Conservation (phyloP, 2,888 invertebrate genomes). For the Macaria notata region DNA sequence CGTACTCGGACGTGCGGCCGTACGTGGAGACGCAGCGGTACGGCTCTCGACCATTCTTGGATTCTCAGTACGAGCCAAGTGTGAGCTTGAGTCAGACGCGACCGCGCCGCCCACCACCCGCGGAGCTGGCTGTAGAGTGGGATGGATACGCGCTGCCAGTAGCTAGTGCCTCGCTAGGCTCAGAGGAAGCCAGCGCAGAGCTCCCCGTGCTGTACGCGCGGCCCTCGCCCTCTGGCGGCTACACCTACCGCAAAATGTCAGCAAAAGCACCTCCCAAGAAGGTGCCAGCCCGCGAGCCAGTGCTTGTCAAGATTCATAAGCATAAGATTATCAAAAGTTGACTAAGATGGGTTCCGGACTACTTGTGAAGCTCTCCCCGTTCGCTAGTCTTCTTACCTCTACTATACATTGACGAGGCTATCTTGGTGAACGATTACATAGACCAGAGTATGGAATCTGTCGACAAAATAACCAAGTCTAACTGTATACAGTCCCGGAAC, state of each 20-base stretch:
- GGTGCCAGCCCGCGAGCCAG: constrained; percentile 38
- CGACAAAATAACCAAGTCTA: too few relatives aligned
- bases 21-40: constrained; percentile 26
- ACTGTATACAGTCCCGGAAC: too few relatives aligned
- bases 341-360: constrained; percentile 22
- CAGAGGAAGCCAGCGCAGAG: constrained; percentile 31
- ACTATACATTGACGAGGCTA: too few relatives aligned
- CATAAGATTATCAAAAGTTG: constrained; percentile 53
- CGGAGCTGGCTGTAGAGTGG: constrained; percentile 12
- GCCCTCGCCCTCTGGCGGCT: constrained; percentile 60
- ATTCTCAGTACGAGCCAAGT: too few relatives aligned
- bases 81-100: constrained; percentile 16
- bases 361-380: constrained; percentile 1
- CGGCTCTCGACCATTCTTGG: not conserved
- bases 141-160: constrained; percentile 19
- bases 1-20: constrained; percentile 25
- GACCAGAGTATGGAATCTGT: too few relatives aligned
- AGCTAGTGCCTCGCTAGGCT: not conserved
- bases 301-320: constrained; percentile 64
- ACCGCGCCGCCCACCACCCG: constrained; percentile 12
- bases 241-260: constrained; percentile 47
- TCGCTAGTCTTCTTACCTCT: not conserved
- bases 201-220: constrained; percentile 61
- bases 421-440: too few relatives aligned
- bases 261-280: constrained; percentile 26